These are phyloP conservation scores for Eupeodes latifasciatus DNA, from an alignment of 2,888 invertebrate genomes.

Conservation along the genomic window DNA sequence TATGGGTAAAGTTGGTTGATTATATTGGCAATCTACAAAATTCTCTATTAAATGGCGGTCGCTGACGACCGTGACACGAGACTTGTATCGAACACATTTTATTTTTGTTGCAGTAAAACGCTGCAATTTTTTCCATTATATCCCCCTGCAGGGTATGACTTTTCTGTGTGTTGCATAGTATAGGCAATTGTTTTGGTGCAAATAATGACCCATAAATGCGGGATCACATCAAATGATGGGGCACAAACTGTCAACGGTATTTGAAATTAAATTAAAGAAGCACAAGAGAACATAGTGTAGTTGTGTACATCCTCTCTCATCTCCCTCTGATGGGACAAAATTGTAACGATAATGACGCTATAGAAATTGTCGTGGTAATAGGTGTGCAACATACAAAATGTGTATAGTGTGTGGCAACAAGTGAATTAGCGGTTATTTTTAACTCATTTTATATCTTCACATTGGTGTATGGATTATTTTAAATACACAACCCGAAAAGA, in stretches of 20 bases:
- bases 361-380: constrained; percentile 45
- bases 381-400: constrained; percentile 54
- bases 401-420: constrained; percentile 66
- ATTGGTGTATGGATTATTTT: not conserved
- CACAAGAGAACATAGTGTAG: not conserved
- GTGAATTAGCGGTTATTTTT: constrained; percentile 65
- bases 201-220: constrained; percentile 73
- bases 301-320: not conserved
- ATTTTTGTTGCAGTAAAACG: not conserved
- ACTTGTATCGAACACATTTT: constrained; percentile 32
- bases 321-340: constrained; percentile 5
- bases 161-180: not conserved
- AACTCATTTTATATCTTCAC: constrained; percentile 30
- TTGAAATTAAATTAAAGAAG: constrained; percentile 47
- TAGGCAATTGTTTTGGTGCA: constrained; percentile 39
- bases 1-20: constrained; percentile 70
- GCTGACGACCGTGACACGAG: constrained; percentile 37
- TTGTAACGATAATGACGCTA: constrained; percentile 59
- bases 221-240: constrained; percentile 35
- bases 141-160: constrained; percentile 4
- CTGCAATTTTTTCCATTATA: not conserved
- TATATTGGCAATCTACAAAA: constrained; percentile 75
- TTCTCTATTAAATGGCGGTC: constrained; percentile 54
- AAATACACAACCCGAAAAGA: not conserved
- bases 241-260: constrained; percentile 10